Percentiles rank a stretch among this genome's conserved stretches.
phyloP scores from a whole-genome alignment of 2,797 vertebrate species.

The Diplodus puntazzo region DNA sequence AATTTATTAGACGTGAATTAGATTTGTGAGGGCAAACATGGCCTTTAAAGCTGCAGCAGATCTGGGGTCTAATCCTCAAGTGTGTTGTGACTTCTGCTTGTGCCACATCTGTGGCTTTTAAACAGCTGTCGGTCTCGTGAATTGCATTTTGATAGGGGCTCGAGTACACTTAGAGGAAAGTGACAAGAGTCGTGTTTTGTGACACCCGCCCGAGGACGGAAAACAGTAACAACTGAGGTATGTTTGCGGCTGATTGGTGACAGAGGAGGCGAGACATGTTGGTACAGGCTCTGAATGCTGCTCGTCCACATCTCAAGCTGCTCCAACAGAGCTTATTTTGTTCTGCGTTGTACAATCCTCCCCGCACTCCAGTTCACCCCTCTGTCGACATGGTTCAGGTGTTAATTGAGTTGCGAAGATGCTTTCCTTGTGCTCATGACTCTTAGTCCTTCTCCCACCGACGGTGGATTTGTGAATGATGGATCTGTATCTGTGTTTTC shows the following conservation, averaged over 20 bases:
- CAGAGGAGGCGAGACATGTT: constrained; percentile 53
- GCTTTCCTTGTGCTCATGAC: background rate
- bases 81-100: background rate
- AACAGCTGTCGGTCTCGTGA: constrained; percentile 29
- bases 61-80: background rate
- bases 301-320: constrained; percentile 55
- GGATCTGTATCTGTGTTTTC: constrained; percentile 20
- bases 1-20: background rate
- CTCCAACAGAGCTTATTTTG: constrained; percentile 31
- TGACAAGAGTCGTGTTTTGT: constrained; percentile 28
- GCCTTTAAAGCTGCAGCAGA: background rate
- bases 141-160: constrained; percentile 2
- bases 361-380: constrained; percentile 36
- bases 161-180: constrained; percentile 12
- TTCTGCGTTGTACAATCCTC: constrained; percentile 21
- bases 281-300: constrained; percentile 68
- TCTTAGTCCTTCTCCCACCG: background rate
- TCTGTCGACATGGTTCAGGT: background rate
- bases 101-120: background rate
- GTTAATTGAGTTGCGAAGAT: constrained; percentile 18
- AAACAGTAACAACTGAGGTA: constrained; percentile 30
- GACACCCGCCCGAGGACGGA: constrained; percentile 40
- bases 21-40: background rate
- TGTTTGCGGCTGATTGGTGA: constrained; percentile 41
- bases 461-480: background rate